These are phyloP conservation scores for Acrobasis repandana DNA, from an alignment of 2,888 invertebrate species.

Conservation along the genomic window DNA sequence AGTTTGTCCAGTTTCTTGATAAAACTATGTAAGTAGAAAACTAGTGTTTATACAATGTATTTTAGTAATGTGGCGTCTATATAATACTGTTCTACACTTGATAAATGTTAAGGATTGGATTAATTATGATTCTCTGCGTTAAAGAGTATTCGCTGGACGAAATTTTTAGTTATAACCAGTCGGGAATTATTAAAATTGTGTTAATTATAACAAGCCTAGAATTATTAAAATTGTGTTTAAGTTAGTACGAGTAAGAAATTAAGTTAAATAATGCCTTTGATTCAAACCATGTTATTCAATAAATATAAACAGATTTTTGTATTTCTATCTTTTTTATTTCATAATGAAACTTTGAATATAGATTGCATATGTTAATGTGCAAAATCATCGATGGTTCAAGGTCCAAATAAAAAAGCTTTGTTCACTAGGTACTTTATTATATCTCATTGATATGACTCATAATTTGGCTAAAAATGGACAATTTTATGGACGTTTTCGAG, in stretches of 20 bases:
- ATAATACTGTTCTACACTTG: background rate
- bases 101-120: background rate
- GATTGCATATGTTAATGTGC: too few relatives aligned
- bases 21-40: background rate
- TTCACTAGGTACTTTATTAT: slow-evolving; percentile 75
- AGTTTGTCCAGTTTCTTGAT: background rate
- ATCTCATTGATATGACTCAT: slow-evolving; percentile 81
- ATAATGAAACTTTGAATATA: too few relatives aligned
- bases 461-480: slow-evolving; percentile 78
- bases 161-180: slow-evolving; percentile 17
- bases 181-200: slow-evolving; percentile 21
- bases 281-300: background rate
- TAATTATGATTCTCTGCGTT: background rate
- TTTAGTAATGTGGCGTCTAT: background rate
- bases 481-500: slow-evolving; percentile 54
- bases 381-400: too few relatives aligned
- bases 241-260: background rate
- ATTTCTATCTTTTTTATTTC: background rate
- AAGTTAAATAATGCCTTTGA: slow-evolving; percentile 6
- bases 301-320: background rate
- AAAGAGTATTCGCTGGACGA: slow-evolving; percentile 19
- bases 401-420: slow-evolving; percentile 21
- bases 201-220: slow-evolving; percentile 8
- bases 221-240: slow-evolving; percentile 22
- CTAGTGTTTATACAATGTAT: too few relatives aligned